Evolutionary conservation across 2,888 invertebrate species (phyloP).

Genomic region (Steinernema scapterisci): DNA sequence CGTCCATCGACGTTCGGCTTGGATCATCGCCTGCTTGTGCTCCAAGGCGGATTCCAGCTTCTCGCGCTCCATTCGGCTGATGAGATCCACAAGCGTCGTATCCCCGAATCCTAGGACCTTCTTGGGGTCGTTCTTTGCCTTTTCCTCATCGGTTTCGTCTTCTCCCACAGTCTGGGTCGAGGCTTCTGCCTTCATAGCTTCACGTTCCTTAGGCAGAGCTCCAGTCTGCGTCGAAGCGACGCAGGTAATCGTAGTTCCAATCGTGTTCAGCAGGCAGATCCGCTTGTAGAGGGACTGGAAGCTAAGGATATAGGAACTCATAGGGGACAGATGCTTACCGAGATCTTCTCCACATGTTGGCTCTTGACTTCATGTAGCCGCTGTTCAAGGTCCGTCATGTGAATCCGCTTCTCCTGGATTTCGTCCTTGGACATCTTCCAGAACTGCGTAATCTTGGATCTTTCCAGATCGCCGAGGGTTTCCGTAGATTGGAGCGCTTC

Average conservation of each 20-base stretch:
- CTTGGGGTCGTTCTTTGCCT: not conserved
- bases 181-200: not conserved
- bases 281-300: not conserved
- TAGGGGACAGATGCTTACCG: not conserved
- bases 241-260: not conserved
- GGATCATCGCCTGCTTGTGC: not conserved
- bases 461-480: not conserved
- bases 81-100: not conserved
- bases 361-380: not conserved
- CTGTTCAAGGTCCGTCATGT: not conserved
- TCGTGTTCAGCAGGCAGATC: slow-evolving; percentile 6
- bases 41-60: not conserved
- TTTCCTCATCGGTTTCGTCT: not conserved
- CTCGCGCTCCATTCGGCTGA: not conserved
- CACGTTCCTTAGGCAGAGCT: not conserved
- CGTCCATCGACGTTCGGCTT: not conserved
- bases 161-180: not conserved
- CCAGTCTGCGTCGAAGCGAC: not conserved
- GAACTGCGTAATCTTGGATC: not conserved
- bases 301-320: not conserved
- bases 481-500: not conserved
- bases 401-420: not conserved
- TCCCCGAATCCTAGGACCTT: not conserved
- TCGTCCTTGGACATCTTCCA: slow-evolving; percentile 8
- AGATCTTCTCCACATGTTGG: not conserved